Conservation (phyloP, 2,888 invertebrate species). For the Aricia artaxerxes region DNA sequence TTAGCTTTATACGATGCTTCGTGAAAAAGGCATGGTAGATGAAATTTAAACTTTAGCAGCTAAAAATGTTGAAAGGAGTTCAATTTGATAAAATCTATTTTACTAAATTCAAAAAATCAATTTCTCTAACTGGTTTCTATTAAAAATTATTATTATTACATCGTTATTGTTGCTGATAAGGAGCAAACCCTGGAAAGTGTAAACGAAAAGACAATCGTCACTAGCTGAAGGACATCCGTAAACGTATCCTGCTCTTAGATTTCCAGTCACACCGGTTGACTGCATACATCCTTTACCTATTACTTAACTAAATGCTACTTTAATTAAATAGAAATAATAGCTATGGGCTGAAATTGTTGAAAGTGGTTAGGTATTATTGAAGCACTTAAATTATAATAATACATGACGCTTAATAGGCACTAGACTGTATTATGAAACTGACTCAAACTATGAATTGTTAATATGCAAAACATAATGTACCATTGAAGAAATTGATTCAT, state of each 20-base stretch:
- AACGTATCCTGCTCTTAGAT: slow-evolving; percentile 2
- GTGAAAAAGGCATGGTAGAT: too few species aligned
- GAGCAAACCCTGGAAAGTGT: background rate
- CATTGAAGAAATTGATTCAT: too few species aligned
- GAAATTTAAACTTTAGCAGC: too few species aligned
- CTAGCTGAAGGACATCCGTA: background rate
- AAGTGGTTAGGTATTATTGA: background rate
- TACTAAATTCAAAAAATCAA: too few species aligned
- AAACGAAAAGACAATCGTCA: background rate
- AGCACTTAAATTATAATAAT: background rate
- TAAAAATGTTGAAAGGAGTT: too few species aligned
- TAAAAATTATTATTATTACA: too few species aligned
- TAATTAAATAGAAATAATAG: slow-evolving; percentile 11
- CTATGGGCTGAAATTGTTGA: slow-evolving; percentile 5
- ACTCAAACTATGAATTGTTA: background rate
- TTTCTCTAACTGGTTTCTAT: too few species aligned
- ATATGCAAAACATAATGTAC: background rate
- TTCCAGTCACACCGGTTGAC: slow-evolving; percentile 18
- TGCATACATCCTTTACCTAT: slow-evolving; percentile 3
- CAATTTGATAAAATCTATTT: too few species aligned
- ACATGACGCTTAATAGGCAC: background rate
- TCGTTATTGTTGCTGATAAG: background rate
- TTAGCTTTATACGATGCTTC: too few species aligned
- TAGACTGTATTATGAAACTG: background rate
- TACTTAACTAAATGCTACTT: slow-evolving; percentile 6